Conservation (phyloP, 2,888 invertebrate genomes). For the Ophion ventricosus region DNA sequence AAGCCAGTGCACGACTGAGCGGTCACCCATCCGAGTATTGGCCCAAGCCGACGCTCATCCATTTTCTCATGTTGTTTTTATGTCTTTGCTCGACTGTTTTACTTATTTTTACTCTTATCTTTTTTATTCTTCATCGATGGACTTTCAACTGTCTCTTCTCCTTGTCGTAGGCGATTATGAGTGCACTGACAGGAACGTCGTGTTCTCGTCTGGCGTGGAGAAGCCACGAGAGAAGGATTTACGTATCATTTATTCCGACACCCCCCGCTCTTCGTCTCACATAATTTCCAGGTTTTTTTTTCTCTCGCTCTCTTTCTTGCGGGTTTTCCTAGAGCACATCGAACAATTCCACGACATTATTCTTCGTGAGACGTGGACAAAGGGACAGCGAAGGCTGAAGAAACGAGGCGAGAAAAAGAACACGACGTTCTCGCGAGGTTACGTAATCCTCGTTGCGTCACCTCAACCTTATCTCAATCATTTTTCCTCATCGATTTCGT, state of each 20-base stretch:
- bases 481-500: not conserved
- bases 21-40: not conserved
- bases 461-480: not conserved
- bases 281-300: not conserved
- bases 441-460: slow-evolving; percentile 2
- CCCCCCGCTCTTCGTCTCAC: slow-evolving; percentile 13
- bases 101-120: too few species aligned
- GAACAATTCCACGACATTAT: slow-evolving; percentile 32
- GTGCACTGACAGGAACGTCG: slow-evolving; percentile 64
- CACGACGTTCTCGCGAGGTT: slow-evolving; percentile 14
- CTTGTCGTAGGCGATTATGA: slow-evolving; percentile 32
- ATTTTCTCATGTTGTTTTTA: not conserved
- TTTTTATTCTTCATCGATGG: not conserved
- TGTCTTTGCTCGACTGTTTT: too few species aligned
- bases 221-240: slow-evolving; percentile 57
- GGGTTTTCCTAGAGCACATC: not conserved
- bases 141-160: too few species aligned
- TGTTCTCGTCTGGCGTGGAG: slow-evolving; percentile 38
- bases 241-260: slow-evolving; percentile 64
- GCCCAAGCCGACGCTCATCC: not conserved
- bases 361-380: slow-evolving; percentile 48
- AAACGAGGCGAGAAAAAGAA: not conserved
- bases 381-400: slow-evolving; percentile 30
- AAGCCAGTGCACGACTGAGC: not conserved
- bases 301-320: not conserved